These are phyloP conservation scores for Hecatera dysodea DNA, from an alignment of 2,888 invertebrate species.

Conservation along the genomic window DNA sequence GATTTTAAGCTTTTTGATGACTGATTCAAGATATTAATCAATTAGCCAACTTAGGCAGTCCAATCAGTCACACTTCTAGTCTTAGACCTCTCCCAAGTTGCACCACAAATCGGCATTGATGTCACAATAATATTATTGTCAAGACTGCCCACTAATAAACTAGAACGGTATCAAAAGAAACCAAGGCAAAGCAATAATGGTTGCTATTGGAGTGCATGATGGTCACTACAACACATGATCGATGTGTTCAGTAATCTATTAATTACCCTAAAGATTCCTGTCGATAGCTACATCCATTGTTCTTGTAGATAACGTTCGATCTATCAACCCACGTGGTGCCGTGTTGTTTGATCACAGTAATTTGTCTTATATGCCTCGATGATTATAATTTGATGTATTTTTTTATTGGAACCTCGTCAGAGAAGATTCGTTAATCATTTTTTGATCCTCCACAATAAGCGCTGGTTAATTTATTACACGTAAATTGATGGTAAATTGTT, in stretches of 20 bases:
- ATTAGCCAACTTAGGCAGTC: constrained; percentile 25
- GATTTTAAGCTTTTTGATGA: background rate
- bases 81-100: constrained; percentile 26
- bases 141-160: constrained; percentile 19
- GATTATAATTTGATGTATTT: constrained; percentile 76
- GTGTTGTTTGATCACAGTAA: constrained; percentile 83
- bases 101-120: constrained; percentile 34
- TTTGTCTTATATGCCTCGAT: constrained; percentile 85
- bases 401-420: constrained; percentile 63
- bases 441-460: constrained; percentile 51
- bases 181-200: constrained; percentile 41
- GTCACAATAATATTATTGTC: constrained; percentile 48
- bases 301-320: constrained; percentile 80
- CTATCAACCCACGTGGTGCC: constrained; percentile 88
- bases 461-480: constrained; percentile 56
- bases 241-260: constrained; percentile 85
- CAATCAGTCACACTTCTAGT: constrained; percentile 37
- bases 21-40: constrained; percentile 15
- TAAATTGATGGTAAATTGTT: constrained; percentile 61
- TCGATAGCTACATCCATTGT: constrained; percentile 85
- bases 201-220: constrained; percentile 42
- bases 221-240: constrained; percentile 77
- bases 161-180: constrained; percentile 48
- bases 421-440: constrained; percentile 63
- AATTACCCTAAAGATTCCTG: constrained; percentile 86